Conservation (phyloP, 2,113 vertebrate species). For the Cephalopterus ornatus region DNA sequence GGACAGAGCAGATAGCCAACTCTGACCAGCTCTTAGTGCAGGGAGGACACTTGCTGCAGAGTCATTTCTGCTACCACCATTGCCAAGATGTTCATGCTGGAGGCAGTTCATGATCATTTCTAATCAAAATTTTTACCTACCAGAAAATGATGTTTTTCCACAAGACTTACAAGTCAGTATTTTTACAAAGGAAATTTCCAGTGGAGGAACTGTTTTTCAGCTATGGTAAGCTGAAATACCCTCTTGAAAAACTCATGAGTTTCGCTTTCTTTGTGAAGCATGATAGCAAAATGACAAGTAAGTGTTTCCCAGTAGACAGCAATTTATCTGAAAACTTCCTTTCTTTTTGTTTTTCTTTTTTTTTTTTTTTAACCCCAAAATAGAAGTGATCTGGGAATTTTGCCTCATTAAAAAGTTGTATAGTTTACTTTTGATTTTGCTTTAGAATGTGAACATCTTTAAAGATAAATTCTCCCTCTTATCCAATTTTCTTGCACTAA, state of each 20-base stretch:
- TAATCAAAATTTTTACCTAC: background rate
- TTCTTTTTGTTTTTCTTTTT: fast-evolving
- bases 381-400: background rate
- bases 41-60: background rate
- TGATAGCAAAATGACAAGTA: constrained; percentile 2
- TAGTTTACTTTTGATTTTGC: background rate
- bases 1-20: background rate
- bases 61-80: background rate
- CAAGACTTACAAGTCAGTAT: background rate
- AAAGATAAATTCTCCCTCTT: background rate
- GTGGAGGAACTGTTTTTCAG: background rate
- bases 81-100: background rate
- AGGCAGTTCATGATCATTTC: background rate
- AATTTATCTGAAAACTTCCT: background rate
- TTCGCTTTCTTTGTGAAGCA: background rate
- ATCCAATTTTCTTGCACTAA: background rate
- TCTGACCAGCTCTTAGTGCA: background rate
- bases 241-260: background rate
- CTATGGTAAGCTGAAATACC: background rate
- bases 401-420: background rate
- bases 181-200: background rate
- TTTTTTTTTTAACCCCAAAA: background rate
- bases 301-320: background rate
- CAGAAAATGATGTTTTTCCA: background rate
- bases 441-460: background rate